Conservation (phyloP, 2,113 vertebrate genomes). For the Helogale parvula region DNA sequence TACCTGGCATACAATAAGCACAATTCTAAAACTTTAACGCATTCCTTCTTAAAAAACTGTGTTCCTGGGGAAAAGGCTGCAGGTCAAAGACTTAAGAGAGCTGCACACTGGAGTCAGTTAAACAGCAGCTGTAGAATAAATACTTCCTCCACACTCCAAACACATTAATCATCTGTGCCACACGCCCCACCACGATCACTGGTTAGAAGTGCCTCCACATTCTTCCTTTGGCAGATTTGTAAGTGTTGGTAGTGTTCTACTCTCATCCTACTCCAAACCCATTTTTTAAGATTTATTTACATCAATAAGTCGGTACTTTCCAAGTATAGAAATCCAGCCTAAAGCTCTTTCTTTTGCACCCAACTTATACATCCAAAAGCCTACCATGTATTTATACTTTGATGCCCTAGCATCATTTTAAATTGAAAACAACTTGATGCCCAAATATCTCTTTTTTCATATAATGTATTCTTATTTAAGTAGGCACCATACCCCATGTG, state of each 20-base stretch:
- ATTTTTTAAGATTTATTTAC: neutral
- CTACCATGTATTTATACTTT: neutral
- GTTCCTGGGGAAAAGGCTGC: neutral
- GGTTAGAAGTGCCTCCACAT: neutral
- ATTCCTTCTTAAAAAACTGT: neutral
- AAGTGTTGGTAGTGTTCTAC: neutral
- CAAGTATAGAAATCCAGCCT: slow-evolving; percentile 8
- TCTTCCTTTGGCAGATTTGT: neutral
- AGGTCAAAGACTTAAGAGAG: neutral
- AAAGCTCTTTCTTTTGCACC: neutral
- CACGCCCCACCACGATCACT: too few relatives aligned
- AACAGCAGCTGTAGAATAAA: neutral
- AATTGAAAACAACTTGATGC: neutral
- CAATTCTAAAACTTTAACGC: neutral
- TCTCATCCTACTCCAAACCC: neutral
- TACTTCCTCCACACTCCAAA: neutral
- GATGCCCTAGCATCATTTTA: neutral
- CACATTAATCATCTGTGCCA: neutral
- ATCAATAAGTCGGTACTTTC: neutral
- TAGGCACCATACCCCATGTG: neutral
- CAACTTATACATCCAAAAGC: neutral
- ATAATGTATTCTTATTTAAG: neutral
- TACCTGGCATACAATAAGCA: neutral
- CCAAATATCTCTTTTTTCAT: neutral
- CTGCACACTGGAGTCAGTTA: neutral